Percentiles rank a stretch among this genome's conserved stretches.
These are phyloP conservation scores for Drosophila yooni DNA, from an alignment of 2,888 invertebrate genomes.

Conservation along the genomic window DNA sequence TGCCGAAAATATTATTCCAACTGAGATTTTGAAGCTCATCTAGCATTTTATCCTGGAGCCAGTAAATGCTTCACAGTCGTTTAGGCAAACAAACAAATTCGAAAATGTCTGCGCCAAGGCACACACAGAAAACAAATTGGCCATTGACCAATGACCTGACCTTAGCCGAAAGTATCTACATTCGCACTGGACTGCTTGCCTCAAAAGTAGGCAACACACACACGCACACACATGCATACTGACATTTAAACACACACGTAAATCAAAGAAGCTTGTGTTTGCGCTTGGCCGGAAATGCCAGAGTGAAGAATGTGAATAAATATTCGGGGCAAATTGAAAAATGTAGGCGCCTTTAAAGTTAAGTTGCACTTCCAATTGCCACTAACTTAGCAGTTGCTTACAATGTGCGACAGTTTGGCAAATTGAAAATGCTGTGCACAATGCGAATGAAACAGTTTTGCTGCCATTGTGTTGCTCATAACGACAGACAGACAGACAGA, in stretches of 20 bases:
- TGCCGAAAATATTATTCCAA: background rate
- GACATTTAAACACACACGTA: conserved; percentile 52
- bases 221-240: background rate
- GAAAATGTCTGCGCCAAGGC: conserved; percentile 51
- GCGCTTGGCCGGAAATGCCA: conserved; percentile 10
- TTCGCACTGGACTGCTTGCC: conserved; percentile 14
- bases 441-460: conserved; percentile 22
- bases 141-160: conserved; percentile 41
- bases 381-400: conserved; percentile 20
- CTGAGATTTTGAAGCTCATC: conserved; percentile 9
- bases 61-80: conserved; percentile 14
- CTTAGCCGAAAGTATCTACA: conserved; percentile 27
- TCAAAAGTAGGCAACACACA: conserved; percentile 28
- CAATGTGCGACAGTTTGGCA: conserved; percentile 41
- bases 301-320: conserved; percentile 39
- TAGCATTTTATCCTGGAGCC: background rate
- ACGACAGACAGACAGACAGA: background rate
- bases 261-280: conserved; percentile 43
- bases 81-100: conserved; percentile 42
- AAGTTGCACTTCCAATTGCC: conserved; percentile 13
- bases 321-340: conserved; percentile 29
- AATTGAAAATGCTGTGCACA: conserved; percentile 56
- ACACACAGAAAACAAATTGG: conserved; percentile 52
- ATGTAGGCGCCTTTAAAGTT: conserved; percentile 20
- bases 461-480: conserved; percentile 23